phyloP scores from a whole-genome alignment of 2,888 invertebrate species.

The Pedicia rivosa region DNA sequence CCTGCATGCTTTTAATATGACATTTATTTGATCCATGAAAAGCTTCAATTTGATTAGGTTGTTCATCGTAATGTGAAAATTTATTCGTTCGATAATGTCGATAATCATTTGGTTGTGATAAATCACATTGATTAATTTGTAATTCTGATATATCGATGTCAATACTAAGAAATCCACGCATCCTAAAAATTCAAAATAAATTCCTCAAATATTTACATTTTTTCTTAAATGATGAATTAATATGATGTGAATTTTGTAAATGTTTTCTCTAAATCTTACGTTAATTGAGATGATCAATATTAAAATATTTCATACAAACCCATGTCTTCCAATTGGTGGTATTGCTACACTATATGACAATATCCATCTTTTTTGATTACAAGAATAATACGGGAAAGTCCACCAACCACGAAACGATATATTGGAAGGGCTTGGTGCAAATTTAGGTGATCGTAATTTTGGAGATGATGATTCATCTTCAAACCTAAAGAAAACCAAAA shows the following conservation, averaged over 20 bases:
- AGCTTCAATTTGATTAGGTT: constrained; percentile 50
- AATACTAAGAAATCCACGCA: constrained; percentile 45
- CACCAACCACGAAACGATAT: constrained; percentile 60
- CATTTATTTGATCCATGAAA: constrained; percentile 86
- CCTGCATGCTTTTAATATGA: constrained; percentile 63
- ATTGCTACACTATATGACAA: constrained; percentile 66
- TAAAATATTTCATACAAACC: constrained; percentile 20
- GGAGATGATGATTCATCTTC: constrained; percentile 40
- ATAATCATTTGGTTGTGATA: constrained; percentile 12
- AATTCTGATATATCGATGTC: constrained; percentile 67
- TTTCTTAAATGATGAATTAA: background rate
- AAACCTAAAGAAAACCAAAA: constrained; percentile 29
- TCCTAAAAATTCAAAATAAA: constrained; percentile 24
- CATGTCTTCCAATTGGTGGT: constrained; percentile 36
- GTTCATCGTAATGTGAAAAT: constrained; percentile 9
- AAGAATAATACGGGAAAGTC: constrained; percentile 81
- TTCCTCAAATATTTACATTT: background rate
- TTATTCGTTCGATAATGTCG: constrained; percentile 7
- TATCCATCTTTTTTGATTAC: constrained; percentile 62
- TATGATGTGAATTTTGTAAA: too few relatives aligned
- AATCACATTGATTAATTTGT: constrained; percentile 78
- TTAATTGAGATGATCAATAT: background rate
- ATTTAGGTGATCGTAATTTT: constrained; percentile 42
- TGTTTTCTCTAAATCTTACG: background rate
- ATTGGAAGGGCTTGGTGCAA: constrained; percentile 42